Evolutionary conservation across 2,797 vertebrate genomes (phyloP), one percentile per base, ranked within the genome.

Genomic region (Pelobates cultripes): DNA sequence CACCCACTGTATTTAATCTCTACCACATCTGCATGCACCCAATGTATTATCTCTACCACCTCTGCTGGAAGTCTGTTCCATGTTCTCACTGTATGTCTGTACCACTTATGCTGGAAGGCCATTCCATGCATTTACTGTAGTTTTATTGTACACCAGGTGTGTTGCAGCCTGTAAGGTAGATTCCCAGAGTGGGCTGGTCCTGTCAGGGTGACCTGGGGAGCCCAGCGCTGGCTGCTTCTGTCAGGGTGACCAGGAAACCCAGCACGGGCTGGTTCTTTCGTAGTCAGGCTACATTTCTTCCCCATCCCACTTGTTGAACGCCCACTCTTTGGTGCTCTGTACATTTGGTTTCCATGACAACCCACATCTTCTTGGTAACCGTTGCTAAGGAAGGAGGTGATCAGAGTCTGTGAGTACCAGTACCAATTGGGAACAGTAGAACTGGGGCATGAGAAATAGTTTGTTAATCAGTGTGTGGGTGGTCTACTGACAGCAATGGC

Each of bases 291-390:
- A 45, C 45, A 73, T 53, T 55, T 73, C 47, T 73, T 9, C 70
- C 70, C 3, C 17, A 3, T 53, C 68, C 40, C n/a, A 47, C 44
- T 2, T 42, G 43, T 70, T 28, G 5, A 57, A 64, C 80, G 41
- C 80, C 80, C 80, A 82, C 80, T 77, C 74, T 57, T 57, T 4
- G 55, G 55, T 70, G 74, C 73, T 82, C 43, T 43, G 74, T 63
- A 41, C 0, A 0, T 3, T 40, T 14, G 61, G 73, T 77, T 77
- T 7, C 80, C 80, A 43, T 82, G 75, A 69, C 55, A 82, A 82
- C 80, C 7, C n/a, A 4, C 17, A 5, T 82, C 75, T 77, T 68
- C 80, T 67, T 82, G 41, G 80, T n/a, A 60, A 77, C 80, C 0
- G 71, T 80, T 80, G 71, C 71, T 64, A 40, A 13, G 72, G 60